phyloP scores from a whole-genome alignment of 2,888 invertebrate genomes.

The Stomorhina lunata region DNA sequence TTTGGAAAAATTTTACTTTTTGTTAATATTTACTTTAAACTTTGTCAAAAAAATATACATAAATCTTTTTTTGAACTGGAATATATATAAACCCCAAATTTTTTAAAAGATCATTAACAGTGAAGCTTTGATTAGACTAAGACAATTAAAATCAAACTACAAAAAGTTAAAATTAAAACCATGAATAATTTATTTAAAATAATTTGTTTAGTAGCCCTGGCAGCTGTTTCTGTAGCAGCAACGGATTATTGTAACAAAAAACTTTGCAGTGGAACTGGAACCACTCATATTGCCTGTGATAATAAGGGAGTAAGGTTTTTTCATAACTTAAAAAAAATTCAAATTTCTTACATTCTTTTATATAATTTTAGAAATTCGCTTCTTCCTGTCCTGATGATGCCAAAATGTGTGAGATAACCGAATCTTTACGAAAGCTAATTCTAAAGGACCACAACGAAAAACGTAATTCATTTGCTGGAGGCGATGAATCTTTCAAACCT shows the following conservation, averaged over 20 bases:
- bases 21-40: too few relatives aligned
- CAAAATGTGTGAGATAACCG: neutral
- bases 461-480: slow-evolving; percentile 47
- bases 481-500: neutral
- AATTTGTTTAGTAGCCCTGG: neutral
- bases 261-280: neutral
- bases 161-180: too few relatives aligned
- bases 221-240: neutral
- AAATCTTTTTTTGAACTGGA: too few relatives aligned
- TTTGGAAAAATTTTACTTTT: too few relatives aligned
- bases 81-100: neutral
- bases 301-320: slow-evolving; percentile 47
- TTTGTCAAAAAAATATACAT: too few relatives aligned
- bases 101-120: neutral
- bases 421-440: neutral
- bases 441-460: slow-evolving; percentile 36
- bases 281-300: slow-evolving; percentile 39
- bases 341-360: too few relatives aligned
- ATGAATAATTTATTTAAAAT: neutral
- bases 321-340: neutral
- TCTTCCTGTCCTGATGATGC: slow-evolving; percentile 26
- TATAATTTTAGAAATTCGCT: slow-evolving; percentile 19
- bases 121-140: neutral
- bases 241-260: slow-evolving; percentile 43
- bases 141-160: too few relatives aligned